phyloP scores from a whole-genome alignment of 2,113 vertebrate genomes.

The Empidonax alnorum region DNA sequence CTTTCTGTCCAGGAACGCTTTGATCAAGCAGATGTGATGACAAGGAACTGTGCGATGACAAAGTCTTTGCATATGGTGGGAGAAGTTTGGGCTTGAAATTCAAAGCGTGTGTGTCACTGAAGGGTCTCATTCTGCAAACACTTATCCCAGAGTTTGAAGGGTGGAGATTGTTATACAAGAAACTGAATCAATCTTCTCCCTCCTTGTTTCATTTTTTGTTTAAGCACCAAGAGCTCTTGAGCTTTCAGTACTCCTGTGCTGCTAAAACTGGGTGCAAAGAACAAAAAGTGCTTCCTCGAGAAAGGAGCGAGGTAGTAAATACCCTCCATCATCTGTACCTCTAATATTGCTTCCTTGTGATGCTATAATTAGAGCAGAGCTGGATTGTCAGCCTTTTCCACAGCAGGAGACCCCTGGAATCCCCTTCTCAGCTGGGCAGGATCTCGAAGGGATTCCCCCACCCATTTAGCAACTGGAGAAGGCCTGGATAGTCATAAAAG shows the following conservation, averaged over 20 bases:
- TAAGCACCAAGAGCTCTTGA: background rate
- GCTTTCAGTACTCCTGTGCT: background rate
- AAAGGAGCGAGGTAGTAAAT: background rate
- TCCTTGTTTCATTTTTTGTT: constrained; percentile 7
- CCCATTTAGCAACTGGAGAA: constrained; percentile 47
- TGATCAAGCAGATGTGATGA: constrained; percentile 57
- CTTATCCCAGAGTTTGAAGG: background rate
- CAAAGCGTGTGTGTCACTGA: background rate
- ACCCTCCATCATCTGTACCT: background rate
- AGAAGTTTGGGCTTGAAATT: constrained; percentile 57
- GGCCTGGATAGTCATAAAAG: constrained; percentile 5
- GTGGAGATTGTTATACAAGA: background rate
- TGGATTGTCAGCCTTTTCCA: background rate
- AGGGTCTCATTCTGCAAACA: constrained; percentile 10
- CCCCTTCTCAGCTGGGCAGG: background rate
- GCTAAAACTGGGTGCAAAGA: background rate
- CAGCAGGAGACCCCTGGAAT: constrained; percentile 20
- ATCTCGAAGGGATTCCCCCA: constrained; percentile 59
- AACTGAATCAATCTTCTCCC: background rate
- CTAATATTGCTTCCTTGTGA: background rate
- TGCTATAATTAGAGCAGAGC: background rate
- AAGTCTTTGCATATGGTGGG: constrained; percentile 44
- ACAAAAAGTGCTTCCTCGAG: background rate
- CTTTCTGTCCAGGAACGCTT: constrained; percentile 39
- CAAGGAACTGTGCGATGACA: constrained; percentile 38